Base-by-base conservation (phyloP, 2,888 invertebrate species). In the Keiferia lycopersicella region DNA sequence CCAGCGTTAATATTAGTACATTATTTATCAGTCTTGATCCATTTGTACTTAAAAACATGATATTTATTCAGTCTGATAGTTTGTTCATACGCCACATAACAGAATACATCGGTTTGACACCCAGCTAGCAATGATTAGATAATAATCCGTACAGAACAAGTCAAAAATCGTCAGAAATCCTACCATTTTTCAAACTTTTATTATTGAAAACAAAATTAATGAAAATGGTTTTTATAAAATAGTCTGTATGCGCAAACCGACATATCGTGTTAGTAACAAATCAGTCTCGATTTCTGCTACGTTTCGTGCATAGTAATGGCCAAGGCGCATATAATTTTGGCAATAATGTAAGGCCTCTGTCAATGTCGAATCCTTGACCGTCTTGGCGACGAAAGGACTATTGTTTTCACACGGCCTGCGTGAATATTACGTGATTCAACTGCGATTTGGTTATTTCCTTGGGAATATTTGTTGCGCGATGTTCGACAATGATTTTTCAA, bases 11-110 rank as follows among this genome's bases (percentile, higher is more conserved):
- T 6, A 59, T 22, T 30, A 48, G 26, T 16, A 16, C 26, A 30
- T 26, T 39, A 53, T 50, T 12, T 12, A 51, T 51, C 62, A 62
- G 53, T 62, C 62, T 62, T 39, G 51, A 62, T 62, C 53, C 50
- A 18, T 51, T 61, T 56, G 34, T 56, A 34, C 56, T 56, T 34
- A 56, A 22, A 10, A 51, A 20, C 10, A 22, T 22, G 51, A 14
- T 22, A 14, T 7, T 20, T 12, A 22, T 22, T 53, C 51, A 53
- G 51, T 53, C 51, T 53, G 14, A 53, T 4, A 45, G 0, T n/a
- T 45, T 0, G n/a, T 11, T 26, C 26, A 2, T 53, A 22, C 50
- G 20, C 50, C 8, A 18, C 50, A 22, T 53, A 53, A 53, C 12
- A 53, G 26, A 12, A 53, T 11, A 26, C 14, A 14, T 22, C 22